These are phyloP conservation scores for Cnemophilus loriae DNA, from an alignment of 2,113 vertebrate genomes.

Conservation along the genomic window DNA sequence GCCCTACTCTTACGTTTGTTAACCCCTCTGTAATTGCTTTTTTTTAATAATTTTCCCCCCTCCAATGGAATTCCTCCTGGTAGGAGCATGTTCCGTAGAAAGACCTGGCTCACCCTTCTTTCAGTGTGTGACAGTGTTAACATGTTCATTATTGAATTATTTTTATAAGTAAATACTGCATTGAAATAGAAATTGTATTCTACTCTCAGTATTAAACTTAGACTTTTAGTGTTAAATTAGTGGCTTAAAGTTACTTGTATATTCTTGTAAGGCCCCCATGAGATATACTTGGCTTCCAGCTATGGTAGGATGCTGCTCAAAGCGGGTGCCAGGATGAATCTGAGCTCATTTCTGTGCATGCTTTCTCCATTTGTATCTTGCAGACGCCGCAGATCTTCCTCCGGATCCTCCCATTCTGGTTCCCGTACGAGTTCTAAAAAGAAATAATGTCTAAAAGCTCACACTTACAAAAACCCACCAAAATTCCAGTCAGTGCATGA, in stretches of 20 bases:
- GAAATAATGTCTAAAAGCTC: slow-evolving; percentile 83
- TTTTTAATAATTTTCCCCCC: neutral
- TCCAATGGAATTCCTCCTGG: neutral
- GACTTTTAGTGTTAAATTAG: neutral
- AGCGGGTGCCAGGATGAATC: neutral
- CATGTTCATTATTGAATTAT: neutral
- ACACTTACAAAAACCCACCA: slow-evolving; percentile 27
- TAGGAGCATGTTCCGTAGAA: neutral
- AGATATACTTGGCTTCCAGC: slow-evolving; percentile 36
- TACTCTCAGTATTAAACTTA: neutral
- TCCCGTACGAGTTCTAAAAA: slow-evolving; percentile 95
- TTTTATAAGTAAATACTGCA: neutral
- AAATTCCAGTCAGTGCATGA: slow-evolving; percentile 75
- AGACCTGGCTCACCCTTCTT: neutral
- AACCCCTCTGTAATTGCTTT: neutral
- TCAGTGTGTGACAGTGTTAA: neutral
- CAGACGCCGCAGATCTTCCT: slow-evolving; percentile 88
- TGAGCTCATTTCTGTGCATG: slow-evolving; percentile 60
- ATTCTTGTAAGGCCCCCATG: neutral
- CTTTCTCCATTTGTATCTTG: slow-evolving; percentile 78
- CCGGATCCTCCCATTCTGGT: slow-evolving; percentile 95
- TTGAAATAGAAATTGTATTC: neutral
- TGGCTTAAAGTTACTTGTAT: neutral
- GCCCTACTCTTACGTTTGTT: neutral
- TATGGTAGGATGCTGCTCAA: slow-evolving; percentile 25